These are phyloP conservation scores for Virgularia gustaviana DNA, from an alignment of 92 coral and sea anemone species.

Conservation along the genomic window DNA sequence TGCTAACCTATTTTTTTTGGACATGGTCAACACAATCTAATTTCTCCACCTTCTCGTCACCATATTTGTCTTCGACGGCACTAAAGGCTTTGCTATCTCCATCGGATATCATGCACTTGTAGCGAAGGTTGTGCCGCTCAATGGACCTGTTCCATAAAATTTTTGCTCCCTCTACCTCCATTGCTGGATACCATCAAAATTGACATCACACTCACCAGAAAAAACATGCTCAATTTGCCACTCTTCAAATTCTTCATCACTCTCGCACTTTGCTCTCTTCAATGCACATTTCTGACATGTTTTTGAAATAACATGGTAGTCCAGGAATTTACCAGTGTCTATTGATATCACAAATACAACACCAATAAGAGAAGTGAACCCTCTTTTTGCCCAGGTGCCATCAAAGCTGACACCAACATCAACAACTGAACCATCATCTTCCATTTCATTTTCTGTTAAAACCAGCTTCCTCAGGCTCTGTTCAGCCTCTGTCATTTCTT, in stretches of 20 bases:
- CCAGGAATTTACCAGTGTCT: slow-evolving; percentile 43
- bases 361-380: slow-evolving; percentile 37
- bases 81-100: slow-evolving; percentile 58
- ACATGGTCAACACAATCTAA: slow-evolving; percentile 59
- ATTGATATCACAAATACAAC: slow-evolving; percentile 29
- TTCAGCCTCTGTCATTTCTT: slow-evolving; percentile 31
- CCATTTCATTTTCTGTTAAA: slow-evolving; percentile 4
- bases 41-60: slow-evolving; percentile 40
- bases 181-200: slow-evolving; percentile 54
- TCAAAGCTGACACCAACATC: slow-evolving; percentile 39
- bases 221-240: slow-evolving; percentile 25
- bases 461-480: not conserved
- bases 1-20: slow-evolving; percentile 61
- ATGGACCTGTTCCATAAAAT: slow-evolving; percentile 54
- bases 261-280: slow-evolving; percentile 44
- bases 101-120: slow-evolving; percentile 56
- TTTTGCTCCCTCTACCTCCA: slow-evolving; percentile 55
- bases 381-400: slow-evolving; percentile 41
- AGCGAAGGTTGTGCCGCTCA: slow-evolving; percentile 45
- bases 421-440: not conserved
- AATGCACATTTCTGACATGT: slow-evolving; percentile 39
- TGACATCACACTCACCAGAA: slow-evolving; percentile 17
- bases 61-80: slow-evolving; percentile 46
- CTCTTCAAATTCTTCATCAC: slow-evolving; percentile 15
- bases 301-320: slow-evolving; percentile 35